These are phyloP conservation scores for Melangyna quadrimaculata DNA, from an alignment of 2,888 invertebrate genomes.

Conservation along the genomic window DNA sequence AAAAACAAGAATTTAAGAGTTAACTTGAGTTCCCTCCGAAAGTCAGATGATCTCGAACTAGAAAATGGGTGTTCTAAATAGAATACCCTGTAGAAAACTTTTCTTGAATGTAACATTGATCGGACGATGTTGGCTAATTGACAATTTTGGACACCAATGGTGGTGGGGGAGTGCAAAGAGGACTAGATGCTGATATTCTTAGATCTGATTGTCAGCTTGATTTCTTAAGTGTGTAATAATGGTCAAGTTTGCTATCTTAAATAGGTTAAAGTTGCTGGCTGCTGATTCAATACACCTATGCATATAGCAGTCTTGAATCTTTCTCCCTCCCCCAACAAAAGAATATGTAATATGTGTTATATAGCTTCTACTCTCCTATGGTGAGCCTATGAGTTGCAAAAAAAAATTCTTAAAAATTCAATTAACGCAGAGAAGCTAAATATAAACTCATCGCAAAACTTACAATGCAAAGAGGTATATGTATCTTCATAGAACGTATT, in stretches of 20 bases:
- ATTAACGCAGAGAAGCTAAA: slow-evolving; percentile 54
- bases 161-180: neutral
- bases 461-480: neutral
- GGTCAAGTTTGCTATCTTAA: neutral
- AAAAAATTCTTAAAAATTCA: slow-evolving; percentile 41
- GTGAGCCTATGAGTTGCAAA: neutral
- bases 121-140: neutral
- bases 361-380: neutral
- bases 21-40: too few relatives aligned
- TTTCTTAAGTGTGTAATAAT: slow-evolving; percentile 22
- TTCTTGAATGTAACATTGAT: neutral
- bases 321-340: neutral
- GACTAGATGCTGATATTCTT: neutral
- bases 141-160: neutral
- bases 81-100: slow-evolving; percentile 1
- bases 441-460: slow-evolving; percentile 2
- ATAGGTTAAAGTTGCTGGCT: neutral
- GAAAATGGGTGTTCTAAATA: too few relatives aligned
- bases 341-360: neutral
- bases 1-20: too few relatives aligned
- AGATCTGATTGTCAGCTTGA: slow-evolving; percentile 2
- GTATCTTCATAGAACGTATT: slow-evolving; percentile 14
- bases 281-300: neutral
- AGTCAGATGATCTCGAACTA: too few relatives aligned
- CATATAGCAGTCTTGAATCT: neutral